Evolutionary conservation across 2,113 vertebrate species (phyloP).

Genomic region (Alosa alosa): DNA sequence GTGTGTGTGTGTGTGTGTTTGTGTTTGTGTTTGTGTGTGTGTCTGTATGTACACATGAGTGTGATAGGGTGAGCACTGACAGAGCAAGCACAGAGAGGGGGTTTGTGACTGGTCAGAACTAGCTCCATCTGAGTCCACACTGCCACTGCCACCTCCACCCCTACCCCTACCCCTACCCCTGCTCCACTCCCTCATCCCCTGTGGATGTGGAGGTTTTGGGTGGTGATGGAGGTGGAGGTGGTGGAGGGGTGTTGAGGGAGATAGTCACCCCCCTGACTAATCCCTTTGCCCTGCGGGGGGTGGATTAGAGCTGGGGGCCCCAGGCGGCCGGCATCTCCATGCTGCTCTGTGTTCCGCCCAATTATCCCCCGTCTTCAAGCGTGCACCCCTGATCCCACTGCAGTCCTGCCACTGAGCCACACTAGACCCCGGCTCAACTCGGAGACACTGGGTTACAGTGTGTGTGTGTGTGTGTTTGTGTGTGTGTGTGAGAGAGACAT

Average conservation of each 20-base stretch:
- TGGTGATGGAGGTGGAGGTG: background rate
- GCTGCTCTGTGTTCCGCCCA: slow-evolving; percentile 43
- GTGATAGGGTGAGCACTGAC: no score
- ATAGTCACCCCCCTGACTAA: slow-evolving; percentile 43
- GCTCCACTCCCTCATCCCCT: background rate
- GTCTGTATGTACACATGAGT: background rate
- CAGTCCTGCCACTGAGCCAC: slow-evolving; percentile 28
- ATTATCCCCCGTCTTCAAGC: slow-evolving; percentile 48
- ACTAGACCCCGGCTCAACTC: background rate
- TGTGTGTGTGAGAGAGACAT: no score
- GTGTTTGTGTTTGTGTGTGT: background rate
- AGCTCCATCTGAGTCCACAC: slow-evolving; percentile 13
- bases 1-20: no score
- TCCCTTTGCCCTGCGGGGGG: slow-evolving; percentile 36
- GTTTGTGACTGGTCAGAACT: slow-evolving; percentile 7
- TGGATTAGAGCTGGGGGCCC: slow-evolving; percentile 40
- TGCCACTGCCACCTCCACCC: background rate
- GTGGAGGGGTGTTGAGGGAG: slow-evolving; percentile 19
- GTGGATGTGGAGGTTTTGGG: slow-evolving; percentile 24
- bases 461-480: background rate
- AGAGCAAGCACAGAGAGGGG: background rate
- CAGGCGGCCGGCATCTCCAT: slow-evolving; percentile 42
- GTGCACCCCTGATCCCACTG: slow-evolving; percentile 33
- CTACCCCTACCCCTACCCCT: no score
- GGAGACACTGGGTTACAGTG: background rate